Evolutionary conservation across 2,888 invertebrate species (phyloP).

Genomic region (Lacanobia wlatinum): DNA sequence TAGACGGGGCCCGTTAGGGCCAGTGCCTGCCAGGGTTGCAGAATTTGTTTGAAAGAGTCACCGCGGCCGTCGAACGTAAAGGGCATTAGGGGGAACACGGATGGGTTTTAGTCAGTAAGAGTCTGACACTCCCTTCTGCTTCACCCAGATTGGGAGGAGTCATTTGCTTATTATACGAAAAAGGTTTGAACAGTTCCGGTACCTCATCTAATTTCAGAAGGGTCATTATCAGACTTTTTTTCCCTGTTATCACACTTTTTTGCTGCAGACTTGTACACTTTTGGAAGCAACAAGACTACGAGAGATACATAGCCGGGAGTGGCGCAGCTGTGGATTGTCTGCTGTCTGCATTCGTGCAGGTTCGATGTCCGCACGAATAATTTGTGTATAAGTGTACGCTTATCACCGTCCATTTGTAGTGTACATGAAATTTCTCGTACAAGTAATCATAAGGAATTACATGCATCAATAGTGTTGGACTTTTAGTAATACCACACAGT

Average conservation of each 20-base stretch:
- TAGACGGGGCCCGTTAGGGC: too few species aligned
- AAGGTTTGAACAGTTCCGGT: too few species aligned
- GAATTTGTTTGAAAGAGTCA: too few species aligned
- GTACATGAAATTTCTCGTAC: neutral
- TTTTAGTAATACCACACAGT: neutral
- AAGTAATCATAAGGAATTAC: neutral
- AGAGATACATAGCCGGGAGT: neutral
- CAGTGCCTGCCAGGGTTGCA: too few species aligned
- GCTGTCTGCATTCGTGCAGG: slow-evolving; percentile 3
- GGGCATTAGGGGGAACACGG: too few species aligned
- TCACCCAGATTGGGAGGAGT: too few species aligned
- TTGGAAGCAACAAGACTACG: neutral
- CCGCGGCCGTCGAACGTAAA: too few species aligned
- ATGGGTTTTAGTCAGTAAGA: too few species aligned
- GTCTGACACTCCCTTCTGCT: too few species aligned
- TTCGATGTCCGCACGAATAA: slow-evolving; percentile 18
- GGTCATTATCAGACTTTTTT: neutral
- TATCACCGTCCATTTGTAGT: neutral
- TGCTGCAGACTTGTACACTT: neutral
- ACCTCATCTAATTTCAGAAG: too few species aligned
- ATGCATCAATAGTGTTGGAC: neutral
- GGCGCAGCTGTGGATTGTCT: slow-evolving; percentile 30
- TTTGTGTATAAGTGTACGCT: slow-evolving; percentile 16
- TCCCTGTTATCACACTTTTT: neutral
- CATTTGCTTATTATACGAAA: too few species aligned